Percentiles rank a stretch among this genome's conserved stretches.
phyloP scores from a whole-genome alignment of 2,797 vertebrate species.

The Siniperca scherzeri region DNA sequence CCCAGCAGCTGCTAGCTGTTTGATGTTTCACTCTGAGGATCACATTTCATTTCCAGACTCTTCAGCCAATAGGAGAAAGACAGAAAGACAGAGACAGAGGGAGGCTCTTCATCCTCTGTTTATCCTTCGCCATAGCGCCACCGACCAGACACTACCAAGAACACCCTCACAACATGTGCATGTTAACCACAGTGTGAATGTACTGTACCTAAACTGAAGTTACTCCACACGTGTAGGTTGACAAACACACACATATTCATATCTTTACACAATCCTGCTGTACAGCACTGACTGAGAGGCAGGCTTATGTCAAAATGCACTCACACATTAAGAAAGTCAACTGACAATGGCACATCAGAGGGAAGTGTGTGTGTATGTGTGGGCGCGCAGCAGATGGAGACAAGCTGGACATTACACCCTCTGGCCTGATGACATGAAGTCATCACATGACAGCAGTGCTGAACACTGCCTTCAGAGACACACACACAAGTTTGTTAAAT shows the following conservation, averaged over 20 bases:
- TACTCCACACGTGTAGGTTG: not conserved
- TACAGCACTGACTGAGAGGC: conserved; percentile 11
- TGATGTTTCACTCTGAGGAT: conserved; percentile 86
- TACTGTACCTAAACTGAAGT: not conserved
- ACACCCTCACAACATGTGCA: not conserved
- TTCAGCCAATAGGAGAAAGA: conserved; percentile 77
- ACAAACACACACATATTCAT: not conserved
- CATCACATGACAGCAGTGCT: conserved; percentile 71
- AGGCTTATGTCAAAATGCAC: conserved; percentile 27
- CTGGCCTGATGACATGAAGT: conserved; percentile 73
- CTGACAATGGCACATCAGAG: conserved; percentile 45
- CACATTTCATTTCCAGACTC: conserved; percentile 80
- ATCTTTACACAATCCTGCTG: not conserved
- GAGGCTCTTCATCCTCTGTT: conserved; percentile 61
- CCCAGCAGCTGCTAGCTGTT: conserved; percentile 87
- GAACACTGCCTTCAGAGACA: conserved; percentile 53
- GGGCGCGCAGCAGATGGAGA: conserved; percentile 70
- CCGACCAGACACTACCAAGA: conserved; percentile 49
- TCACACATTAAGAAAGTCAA: conserved; percentile 44
- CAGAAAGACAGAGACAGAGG: conserved; percentile 51
- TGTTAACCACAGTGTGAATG: conserved; percentile 4
- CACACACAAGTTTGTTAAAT: conserved; percentile 30
- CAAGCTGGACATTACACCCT: conserved; percentile 76
- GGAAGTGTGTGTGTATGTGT: conserved; percentile 20
- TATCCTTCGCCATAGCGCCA: conserved; percentile 44